Evolutionary conservation across 1,140 invertebrate genomes (phyloP).

Genomic region (Eurosta solidaginis): DNA sequence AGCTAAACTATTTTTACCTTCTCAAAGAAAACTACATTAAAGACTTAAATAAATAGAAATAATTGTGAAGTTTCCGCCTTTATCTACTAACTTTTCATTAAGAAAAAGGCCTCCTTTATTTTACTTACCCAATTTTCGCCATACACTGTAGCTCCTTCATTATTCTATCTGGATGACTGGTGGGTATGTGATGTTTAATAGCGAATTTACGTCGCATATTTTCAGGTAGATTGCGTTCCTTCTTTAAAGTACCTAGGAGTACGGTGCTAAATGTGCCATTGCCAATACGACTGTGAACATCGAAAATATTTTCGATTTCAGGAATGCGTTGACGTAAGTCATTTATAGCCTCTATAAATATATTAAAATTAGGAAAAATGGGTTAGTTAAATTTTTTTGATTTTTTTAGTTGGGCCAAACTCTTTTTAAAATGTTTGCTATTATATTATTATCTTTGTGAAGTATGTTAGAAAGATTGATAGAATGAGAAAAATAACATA

Average conservation of each 20-base stretch:
- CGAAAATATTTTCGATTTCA: slow-evolving; percentile 68
- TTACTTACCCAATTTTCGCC: slow-evolving; percentile 72
- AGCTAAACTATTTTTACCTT: no score
- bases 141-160: slow-evolving; percentile 79
- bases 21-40: background rate
- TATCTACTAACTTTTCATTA: no score
- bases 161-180: slow-evolving; percentile 76
- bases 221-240: slow-evolving; percentile 59
- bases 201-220: slow-evolving; percentile 70
- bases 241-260: slow-evolving; percentile 72
- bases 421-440: no score
- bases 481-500: no score
- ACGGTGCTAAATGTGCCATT: slow-evolving; percentile 85
- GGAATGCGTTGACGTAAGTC: slow-evolving; percentile 66
- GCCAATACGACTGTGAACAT: slow-evolving; percentile 73
- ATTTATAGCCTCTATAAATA: slow-evolving; percentile 59
- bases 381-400: no score
- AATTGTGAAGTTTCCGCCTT: no score
- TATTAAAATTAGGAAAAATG: no score
- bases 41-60: background rate
- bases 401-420: no score
- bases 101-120: background rate
- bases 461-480: no score
- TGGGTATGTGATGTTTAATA: slow-evolving; percentile 82
- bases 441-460: no score